Evolutionary conservation across 2,888 invertebrate species (phyloP).

Genomic region (Polia nebulosa): DNA sequence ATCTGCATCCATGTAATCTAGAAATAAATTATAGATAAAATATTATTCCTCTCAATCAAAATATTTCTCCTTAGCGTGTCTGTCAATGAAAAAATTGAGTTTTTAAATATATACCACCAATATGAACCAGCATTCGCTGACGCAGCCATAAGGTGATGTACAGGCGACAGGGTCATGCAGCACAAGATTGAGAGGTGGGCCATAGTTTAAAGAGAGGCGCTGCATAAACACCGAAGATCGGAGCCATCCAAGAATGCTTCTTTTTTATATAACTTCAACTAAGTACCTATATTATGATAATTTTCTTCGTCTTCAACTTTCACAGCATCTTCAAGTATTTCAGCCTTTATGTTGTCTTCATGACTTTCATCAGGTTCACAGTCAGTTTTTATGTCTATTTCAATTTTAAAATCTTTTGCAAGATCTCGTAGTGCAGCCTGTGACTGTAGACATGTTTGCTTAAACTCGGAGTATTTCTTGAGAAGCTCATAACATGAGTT

Average conservation of each 20-base stretch:
- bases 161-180: too few species aligned
- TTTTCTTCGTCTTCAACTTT: conserved; percentile 51
- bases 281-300: conserved; percentile 48
- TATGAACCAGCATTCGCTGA: too few species aligned
- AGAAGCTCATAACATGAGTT: conserved; percentile 80
- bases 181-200: too few species aligned
- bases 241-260: too few species aligned
- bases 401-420: conserved; percentile 64
- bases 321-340: conserved; percentile 40
- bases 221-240: too few species aligned
- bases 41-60: too few species aligned
- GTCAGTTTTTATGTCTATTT: conserved; percentile 39
- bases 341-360: conserved; percentile 54
- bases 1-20: conserved; percentile 35
- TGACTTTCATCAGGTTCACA: conserved; percentile 27
- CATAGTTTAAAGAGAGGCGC: too few species aligned
- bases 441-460: conserved; percentile 82
- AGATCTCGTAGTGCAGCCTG: conserved; percentile 75
- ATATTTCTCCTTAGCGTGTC: too few species aligned
- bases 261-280: too few species aligned
- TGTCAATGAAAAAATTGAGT: too few species aligned
- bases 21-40: conserved; percentile 16
- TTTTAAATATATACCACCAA: too few species aligned
- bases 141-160: too few species aligned
- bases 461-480: conserved; percentile 80